phyloP scores from a whole-genome alignment of 2,888 invertebrate species.

The Pharmacophagus antenor region DNA sequence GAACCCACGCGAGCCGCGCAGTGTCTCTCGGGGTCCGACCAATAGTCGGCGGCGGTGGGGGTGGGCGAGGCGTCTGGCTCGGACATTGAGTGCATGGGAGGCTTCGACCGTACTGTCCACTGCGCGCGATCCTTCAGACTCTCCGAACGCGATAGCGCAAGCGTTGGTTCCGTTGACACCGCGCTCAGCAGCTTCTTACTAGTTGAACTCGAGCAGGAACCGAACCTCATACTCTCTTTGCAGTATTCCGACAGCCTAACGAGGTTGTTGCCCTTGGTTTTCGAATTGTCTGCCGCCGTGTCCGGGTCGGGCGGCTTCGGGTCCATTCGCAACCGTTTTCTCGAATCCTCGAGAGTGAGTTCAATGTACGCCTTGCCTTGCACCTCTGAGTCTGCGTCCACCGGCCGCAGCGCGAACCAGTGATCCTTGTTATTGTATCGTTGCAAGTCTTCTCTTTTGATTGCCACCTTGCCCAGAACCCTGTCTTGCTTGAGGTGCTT shows the following conservation, averaged over 20 bases:
- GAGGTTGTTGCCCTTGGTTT: constrained; percentile 65
- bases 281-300: constrained; percentile 56
- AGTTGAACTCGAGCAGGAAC: constrained; percentile 73
- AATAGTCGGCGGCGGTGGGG: constrained; percentile 75
- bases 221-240: constrained; percentile 74
- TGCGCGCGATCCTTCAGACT: constrained; percentile 72
- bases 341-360: constrained; percentile 84
- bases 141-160: constrained; percentile 72
- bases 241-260: constrained; percentile 71
- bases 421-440: constrained; percentile 95
- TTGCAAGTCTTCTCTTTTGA: constrained; percentile 92
- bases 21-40: constrained; percentile 76
- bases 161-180: constrained; percentile 64
- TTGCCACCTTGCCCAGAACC: constrained; percentile 89
- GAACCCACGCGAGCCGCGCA: constrained; percentile 70
- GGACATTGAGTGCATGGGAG: constrained; percentile 70
- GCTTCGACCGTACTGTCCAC: constrained; percentile 64
- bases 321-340: constrained; percentile 75
- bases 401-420: constrained; percentile 92
- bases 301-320: constrained; percentile 74
- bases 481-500: constrained; percentile 91
- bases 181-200: constrained; percentile 70
- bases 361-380: constrained; percentile 94
- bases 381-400: constrained; percentile 94
- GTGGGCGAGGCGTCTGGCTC: constrained; percentile 65